Base-by-base conservation (phyloP, 2,113 vertebrate species). In the Amazona guildingii region DNA sequence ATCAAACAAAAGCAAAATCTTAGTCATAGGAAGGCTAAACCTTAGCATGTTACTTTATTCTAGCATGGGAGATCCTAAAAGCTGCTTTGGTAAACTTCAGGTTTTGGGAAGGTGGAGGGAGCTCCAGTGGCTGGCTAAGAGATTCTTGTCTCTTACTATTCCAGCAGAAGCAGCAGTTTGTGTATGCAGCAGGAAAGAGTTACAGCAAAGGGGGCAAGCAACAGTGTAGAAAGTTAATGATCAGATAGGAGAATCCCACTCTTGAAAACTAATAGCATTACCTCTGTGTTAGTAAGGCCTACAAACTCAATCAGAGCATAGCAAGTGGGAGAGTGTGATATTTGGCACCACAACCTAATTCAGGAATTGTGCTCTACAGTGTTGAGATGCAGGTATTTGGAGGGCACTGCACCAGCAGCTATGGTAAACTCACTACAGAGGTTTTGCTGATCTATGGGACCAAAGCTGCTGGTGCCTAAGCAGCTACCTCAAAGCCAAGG, bases 271-370 rank as follows among this genome's bases (percentile, higher is more conserved):
- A 89, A 78, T 68, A 67, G 25, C 55, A 46, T 79, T 92, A 46
- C 43, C 67, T 85, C 67, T 1, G 15, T 48, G 59, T 73, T 77
- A n/a, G 21, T 52, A 90, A 92, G 82, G 70, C 85, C 83, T 90
- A 73, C 85, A 88, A 77, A 93, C 86, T 90, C 67, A 92, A 76
- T 81, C 84, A 92, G 91, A 94, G 73, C 83, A 81, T 77, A 78
- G 79, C 74, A 87, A 91, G 74, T 46, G 33, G 81, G 52, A 92
- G 77, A 91, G 39, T 59, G 67, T 10, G 3, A 51, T 79, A 76
- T 54, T 59, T 95, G 78, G 74, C 86, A 90, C 62, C 48, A 76
- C 69, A 83, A 66, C 52, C 27, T 83, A 68, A 84, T 75, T 82
- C 6, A 1, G 89, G 83, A 92, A 86, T 89, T 81, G 43, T 37